Conservation (phyloP, 2,888 invertebrate genomes). For the Nysson spinosus region DNA sequence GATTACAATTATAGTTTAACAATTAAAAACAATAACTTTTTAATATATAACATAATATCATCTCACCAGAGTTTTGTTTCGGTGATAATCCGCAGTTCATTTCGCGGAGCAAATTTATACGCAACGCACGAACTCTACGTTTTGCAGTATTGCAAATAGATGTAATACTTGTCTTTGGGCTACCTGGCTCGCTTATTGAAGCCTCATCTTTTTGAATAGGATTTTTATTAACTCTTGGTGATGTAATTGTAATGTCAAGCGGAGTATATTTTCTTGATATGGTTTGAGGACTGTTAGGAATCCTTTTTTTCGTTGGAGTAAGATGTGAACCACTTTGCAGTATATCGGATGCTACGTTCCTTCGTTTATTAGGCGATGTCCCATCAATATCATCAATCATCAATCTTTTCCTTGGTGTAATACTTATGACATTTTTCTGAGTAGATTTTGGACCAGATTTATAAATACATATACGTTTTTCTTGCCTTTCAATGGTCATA, state of each 20-base stretch:
- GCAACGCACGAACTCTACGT: constrained; percentile 34
- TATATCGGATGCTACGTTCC: constrained; percentile 15
- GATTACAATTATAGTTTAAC: constrained; percentile 1
- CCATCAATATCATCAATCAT: constrained; percentile 30
- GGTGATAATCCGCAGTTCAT: constrained; percentile 7
- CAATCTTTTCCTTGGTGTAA: constrained; percentile 60
- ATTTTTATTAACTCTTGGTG: constrained; percentile 59
- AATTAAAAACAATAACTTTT: not conserved
- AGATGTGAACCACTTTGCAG: constrained; percentile 14
- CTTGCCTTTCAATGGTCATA: constrained; percentile 60
- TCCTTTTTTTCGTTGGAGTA: constrained; percentile 29
- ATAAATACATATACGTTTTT: constrained; percentile 66
- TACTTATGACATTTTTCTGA: constrained; percentile 8
- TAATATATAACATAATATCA: not conserved
- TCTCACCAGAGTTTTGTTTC: constrained; percentile 20
- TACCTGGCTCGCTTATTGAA: constrained; percentile 6
- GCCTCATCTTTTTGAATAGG: constrained; percentile 2
- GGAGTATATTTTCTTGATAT: constrained; percentile 66
- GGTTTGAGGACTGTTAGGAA: constrained; percentile 18
- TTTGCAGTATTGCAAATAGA: constrained; percentile 41
- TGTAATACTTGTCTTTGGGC: not conserved
- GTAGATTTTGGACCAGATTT: constrained; percentile 36
- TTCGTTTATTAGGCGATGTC: constrained; percentile 44
- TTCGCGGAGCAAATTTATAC: constrained; percentile 49
- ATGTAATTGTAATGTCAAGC: constrained; percentile 67